phyloP scores from a whole-genome alignment of 2,797 vertebrate genomes.

The Sebastes hopkinsi region DNA sequence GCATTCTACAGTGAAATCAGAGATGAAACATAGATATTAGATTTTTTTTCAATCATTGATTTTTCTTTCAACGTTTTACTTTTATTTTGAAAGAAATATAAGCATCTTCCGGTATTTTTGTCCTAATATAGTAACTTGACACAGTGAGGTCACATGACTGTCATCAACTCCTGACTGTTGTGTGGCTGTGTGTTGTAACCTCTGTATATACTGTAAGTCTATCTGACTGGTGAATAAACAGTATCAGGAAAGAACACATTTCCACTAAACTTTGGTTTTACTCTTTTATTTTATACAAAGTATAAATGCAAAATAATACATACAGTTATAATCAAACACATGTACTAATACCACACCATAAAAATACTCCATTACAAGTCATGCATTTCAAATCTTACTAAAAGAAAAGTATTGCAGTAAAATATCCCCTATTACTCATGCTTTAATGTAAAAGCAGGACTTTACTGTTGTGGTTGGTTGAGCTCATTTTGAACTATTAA shows the following conservation, averaged over 20 bases:
- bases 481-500: not conserved
- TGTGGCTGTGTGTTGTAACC: too few relatives aligned
- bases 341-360: not conserved
- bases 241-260: not conserved
- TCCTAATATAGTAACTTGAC: not conserved
- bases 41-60: too few relatives aligned
- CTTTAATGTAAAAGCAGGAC: too few relatives aligned
- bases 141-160: slow-evolving; percentile 7
- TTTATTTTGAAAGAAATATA: slow-evolving; percentile 5
- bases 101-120: fast-evolving
- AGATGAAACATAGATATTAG: too few relatives aligned
- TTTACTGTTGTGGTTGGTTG: too few relatives aligned
- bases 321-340: not conserved
- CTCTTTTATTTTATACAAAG: not conserved
- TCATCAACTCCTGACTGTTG: not conserved
- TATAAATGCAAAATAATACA: not conserved
- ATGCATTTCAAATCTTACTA: too few relatives aligned
- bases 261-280: not conserved
- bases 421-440: too few relatives aligned
- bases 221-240: not conserved
- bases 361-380: too few relatives aligned
- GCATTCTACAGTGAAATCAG: too few relatives aligned
- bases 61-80: not conserved
- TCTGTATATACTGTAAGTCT: too few relatives aligned
- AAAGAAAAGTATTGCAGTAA: too few relatives aligned